Percentiles rank a stretch among this genome's conserved stretches.
Conservation (phyloP, 2,797 vertebrate species). For the Epinephelus malabaricus region DNA sequence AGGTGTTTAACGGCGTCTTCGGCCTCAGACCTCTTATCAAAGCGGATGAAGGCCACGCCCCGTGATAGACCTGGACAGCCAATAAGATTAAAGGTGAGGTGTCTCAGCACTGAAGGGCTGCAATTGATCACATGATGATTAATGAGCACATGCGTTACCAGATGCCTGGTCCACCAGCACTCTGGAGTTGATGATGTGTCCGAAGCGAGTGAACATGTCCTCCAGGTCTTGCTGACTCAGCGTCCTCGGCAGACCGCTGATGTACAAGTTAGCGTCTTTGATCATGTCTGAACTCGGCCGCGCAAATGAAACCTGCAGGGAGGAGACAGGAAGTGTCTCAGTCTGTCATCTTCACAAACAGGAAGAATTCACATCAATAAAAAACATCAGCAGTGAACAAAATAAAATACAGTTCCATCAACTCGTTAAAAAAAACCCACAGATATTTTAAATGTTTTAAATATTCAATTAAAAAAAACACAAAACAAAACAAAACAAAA, state of each 20-base stretch:
- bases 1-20: constrained; percentile 97
- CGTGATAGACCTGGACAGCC: constrained; percentile 90
- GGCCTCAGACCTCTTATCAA: constrained; percentile 95
- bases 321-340: constrained; percentile 30
- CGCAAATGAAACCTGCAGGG: constrained; percentile 85
- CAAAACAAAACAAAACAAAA: constrained; percentile 3
- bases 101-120: too few species aligned
- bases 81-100: neutral
- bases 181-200: constrained; percentile 96
- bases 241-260: constrained; percentile 94
- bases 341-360: neutral
- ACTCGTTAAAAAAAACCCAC: constrained; percentile 56
- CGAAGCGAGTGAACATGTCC: constrained; percentile 96
- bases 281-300: constrained; percentile 97
- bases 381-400: neutral
- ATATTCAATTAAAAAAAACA: constrained; percentile 28
- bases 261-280: constrained; percentile 97
- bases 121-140: neutral
- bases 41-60: constrained; percentile 97
- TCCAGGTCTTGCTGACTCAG: constrained; percentile 97
- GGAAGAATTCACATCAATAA: neutral
- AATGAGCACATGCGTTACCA: constrained; percentile 77
- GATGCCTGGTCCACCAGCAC: constrained; percentile 98
- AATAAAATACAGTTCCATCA: constrained; percentile 51
- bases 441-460: constrained; percentile 30